Conservation (phyloP, 2,888 invertebrate genomes). For the Ormia ochracea region DNA sequence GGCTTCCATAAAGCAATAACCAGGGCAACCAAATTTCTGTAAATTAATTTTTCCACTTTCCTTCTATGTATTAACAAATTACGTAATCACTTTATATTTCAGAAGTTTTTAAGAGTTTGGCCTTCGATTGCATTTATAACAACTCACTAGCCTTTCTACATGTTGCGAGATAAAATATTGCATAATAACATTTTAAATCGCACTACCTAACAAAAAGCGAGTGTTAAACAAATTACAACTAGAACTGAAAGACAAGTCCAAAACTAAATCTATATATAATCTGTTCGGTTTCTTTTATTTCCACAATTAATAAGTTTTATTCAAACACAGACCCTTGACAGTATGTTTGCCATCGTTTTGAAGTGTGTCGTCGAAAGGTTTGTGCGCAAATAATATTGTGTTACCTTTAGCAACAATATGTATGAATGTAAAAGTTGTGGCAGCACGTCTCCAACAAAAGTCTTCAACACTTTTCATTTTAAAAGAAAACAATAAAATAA, state of each 20-base stretch:
- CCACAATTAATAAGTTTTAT: not conserved
- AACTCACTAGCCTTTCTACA: too few relatives aligned
- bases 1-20: not conserved
- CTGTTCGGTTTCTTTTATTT: not conserved
- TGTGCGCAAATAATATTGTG: not conserved
- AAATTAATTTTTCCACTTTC: too few relatives aligned
- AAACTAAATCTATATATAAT: not conserved
- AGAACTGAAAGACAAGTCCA: too few relatives aligned
- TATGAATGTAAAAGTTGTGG: not conserved
- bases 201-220: too few relatives aligned
- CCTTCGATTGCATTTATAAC: too few relatives aligned
- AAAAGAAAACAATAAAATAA: not conserved
- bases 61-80: too few relatives aligned
- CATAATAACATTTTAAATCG: too few relatives aligned
- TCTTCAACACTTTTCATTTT: slow-evolving; percentile 30
- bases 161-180: too few relatives aligned
- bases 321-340: not conserved
- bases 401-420: not conserved
- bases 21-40: not conserved
- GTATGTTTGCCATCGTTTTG: not conserved
- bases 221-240: too few relatives aligned
- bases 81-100: too few relatives aligned
- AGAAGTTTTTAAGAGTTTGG: too few relatives aligned
- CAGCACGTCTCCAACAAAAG: not conserved
- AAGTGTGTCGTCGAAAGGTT: slow-evolving; percentile 15